phyloP scores from a whole-genome alignment of 2,797 vertebrate species.

The Poeciliopsis infans region DNA sequence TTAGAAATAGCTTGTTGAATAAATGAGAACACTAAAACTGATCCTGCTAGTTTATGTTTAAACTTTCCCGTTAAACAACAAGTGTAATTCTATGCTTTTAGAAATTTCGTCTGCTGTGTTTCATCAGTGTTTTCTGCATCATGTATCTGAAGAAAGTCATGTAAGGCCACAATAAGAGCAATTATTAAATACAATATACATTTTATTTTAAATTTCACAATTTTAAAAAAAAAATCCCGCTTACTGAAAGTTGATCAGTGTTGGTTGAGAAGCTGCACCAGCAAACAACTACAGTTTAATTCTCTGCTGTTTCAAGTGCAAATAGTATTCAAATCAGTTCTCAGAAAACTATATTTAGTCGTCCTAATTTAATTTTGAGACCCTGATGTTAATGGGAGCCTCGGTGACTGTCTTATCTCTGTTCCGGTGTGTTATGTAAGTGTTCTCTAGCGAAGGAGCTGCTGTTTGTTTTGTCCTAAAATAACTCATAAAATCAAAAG shows the following conservation, averaged over 20 bases:
- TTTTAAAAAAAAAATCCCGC: no score
- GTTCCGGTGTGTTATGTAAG: slow-evolving; percentile 63
- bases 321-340: not conserved
- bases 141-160: not conserved
- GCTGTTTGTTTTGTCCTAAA: slow-evolving; percentile 66
- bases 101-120: not conserved
- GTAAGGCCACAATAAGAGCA: not conserved
- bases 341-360: not conserved
- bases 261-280: not conserved
- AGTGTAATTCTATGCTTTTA: not conserved
- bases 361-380: not conserved
- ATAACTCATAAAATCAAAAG: slow-evolving; percentile 44
- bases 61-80: not conserved
- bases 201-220: not conserved
- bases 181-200: no score
- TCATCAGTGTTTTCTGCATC: not conserved
- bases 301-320: not conserved
- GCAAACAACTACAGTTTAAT: not conserved
- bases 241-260: not conserved
- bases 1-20: not conserved
- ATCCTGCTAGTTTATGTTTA: not conserved
- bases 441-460: slow-evolving; percentile 37
- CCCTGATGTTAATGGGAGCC: slow-evolving; percentile 10
- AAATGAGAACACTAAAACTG: not conserved
- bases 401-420: slow-evolving; percentile 37